A percentile compares a stretch with the other conserved stretches of the same genome.
These are phyloP conservation scores for Hesperophylax magnus DNA, from an alignment of 1,140 invertebrate species.

Conservation along the genomic window DNA sequence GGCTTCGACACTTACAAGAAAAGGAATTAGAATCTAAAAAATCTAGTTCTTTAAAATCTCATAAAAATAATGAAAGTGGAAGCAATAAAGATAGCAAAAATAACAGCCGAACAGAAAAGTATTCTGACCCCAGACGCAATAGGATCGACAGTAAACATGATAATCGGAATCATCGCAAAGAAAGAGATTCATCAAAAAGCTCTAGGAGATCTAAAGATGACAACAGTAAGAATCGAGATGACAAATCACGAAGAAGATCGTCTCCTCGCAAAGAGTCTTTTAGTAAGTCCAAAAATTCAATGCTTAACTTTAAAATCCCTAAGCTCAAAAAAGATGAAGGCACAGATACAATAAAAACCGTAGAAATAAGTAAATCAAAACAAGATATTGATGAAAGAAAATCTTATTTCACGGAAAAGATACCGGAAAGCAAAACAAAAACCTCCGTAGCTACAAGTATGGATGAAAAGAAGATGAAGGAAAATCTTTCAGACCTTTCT, in stretches of 20 bases:
- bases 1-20: background rate
- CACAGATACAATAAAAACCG: background rate
- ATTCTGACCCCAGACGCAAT: constrained; percentile 4
- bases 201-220: constrained; percentile 2
- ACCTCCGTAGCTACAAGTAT: background rate
- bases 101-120: background rate
- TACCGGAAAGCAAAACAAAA: background rate
- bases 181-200: constrained; percentile 16
- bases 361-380: background rate
- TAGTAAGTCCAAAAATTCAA: background rate
- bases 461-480: background rate
- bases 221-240: background rate
- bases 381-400: constrained; percentile 11
- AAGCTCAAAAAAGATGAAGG: constrained; percentile 18
- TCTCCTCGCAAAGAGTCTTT: constrained; percentile 3
- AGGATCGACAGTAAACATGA: background rate
- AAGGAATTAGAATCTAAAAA: constrained; percentile 7
- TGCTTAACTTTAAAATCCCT: constrained; percentile 25
- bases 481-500: background rate
- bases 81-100: background rate
- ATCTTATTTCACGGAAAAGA: background rate
- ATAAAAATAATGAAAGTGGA: background rate
- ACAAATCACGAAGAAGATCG: background rate
- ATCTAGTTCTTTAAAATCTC: no score
- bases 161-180: background rate